These are phyloP conservation scores for Nerophis lumbriciformis DNA, from an alignment of 2,113 vertebrate genomes.

Conservation along the genomic window DNA sequence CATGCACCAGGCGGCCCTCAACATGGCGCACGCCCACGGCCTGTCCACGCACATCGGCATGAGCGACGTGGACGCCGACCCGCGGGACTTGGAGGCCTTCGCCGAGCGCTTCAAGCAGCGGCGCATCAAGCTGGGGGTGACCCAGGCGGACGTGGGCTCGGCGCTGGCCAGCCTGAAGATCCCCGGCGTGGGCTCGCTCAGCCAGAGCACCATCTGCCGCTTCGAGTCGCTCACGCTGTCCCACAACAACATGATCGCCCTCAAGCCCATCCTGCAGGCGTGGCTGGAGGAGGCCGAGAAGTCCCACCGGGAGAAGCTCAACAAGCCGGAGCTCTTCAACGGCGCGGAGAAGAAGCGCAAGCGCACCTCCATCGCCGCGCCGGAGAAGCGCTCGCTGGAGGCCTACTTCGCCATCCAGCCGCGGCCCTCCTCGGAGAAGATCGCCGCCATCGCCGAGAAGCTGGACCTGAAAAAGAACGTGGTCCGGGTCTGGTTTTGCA, in stretches of 20 bases:
- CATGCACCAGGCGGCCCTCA: constrained; percentile 97
- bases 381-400: constrained; percentile 94
- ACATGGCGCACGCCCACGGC: constrained; percentile 96
- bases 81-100: constrained; percentile 96
- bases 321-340: constrained; percentile 96
- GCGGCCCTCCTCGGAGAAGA: constrained; percentile 95
- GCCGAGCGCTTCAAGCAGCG: constrained; percentile 98
- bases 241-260: constrained; percentile 98
- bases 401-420: constrained; percentile 97
- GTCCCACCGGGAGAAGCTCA: constrained; percentile 94
- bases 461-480: constrained; percentile 99
- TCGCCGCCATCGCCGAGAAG: constrained; percentile 95
- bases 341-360: constrained; percentile 96
- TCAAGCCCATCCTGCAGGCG: constrained; percentile 96
- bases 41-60: constrained; percentile 93
- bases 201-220: constrained; percentile 98
- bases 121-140: constrained; percentile 96
- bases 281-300: constrained; percentile 98
- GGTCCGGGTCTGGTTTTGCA: constrained; percentile 98
- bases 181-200: constrained; percentile 94
- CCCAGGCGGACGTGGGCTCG: constrained; percentile 94
- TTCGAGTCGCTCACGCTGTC: constrained; percentile 97
- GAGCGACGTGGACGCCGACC: constrained; percentile 97
- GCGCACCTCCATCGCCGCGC: constrained; percentile 93
- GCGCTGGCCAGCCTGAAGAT: constrained; percentile 98